phyloP scores from a whole-genome alignment of 2,113 vertebrate species.

The Microtus pennsylvanicus region DNA sequence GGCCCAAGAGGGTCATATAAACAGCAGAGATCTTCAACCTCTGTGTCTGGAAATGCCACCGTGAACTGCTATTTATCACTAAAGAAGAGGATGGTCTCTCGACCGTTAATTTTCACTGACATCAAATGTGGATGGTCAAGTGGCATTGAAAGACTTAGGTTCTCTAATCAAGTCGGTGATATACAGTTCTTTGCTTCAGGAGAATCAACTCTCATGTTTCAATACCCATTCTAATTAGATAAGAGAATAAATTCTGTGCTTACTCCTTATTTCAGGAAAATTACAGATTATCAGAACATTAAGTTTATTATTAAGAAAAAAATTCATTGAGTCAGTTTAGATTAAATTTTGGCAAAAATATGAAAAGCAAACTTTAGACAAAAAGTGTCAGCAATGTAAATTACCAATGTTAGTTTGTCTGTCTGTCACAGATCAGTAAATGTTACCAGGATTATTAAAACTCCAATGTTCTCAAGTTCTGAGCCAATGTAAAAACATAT shows the following conservation, averaged over 20 bases:
- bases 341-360: slow-evolving; percentile 45
- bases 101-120: background rate
- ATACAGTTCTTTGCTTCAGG: background rate
- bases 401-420: background rate
- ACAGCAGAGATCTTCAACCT: background rate
- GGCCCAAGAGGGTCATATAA: background rate
- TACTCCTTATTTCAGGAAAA: slow-evolving; percentile 9
- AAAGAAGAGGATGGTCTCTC: slow-evolving; percentile 16
- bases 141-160: background rate
- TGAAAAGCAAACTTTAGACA: slow-evolving; percentile 36
- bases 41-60: background rate
- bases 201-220: slow-evolving; percentile 14
- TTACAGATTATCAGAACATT: slow-evolving; percentile 10
- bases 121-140: slow-evolving; percentile 48
- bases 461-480: background rate
- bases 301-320: slow-evolving; percentile 58
- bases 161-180: background rate
- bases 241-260: slow-evolving; percentile 35
- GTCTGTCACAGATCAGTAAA: slow-evolving; percentile 54
- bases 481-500: slow-evolving; percentile 35
- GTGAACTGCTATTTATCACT: slow-evolving; percentile 29
- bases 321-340: slow-evolving; percentile 31
- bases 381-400: slow-evolving; percentile 50
- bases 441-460: slow-evolving; percentile 29
- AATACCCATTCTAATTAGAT: slow-evolving; percentile 4